Evolutionary conservation across 1,140 invertebrate species (phyloP).

Genomic region (Asobara japonica): DNA sequence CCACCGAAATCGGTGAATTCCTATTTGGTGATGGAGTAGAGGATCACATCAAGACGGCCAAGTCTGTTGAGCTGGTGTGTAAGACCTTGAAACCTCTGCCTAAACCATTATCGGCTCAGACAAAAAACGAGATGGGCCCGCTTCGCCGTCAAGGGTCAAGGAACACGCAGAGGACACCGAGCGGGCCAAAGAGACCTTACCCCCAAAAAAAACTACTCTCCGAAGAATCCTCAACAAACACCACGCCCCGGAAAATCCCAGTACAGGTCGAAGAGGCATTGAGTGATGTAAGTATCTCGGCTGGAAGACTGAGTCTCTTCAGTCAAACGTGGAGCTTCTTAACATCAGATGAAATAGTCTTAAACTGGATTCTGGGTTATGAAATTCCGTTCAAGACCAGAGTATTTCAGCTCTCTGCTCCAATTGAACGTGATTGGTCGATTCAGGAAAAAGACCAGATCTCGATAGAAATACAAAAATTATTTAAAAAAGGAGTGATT

Average conservation of each 20-base stretch:
- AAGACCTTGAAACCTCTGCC: neutral
- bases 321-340: neutral
- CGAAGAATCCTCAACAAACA: too few species aligned
- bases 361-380: constrained; percentile 13
- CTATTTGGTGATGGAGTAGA: neutral
- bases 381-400: neutral
- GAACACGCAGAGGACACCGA: too few species aligned
- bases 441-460: neutral
- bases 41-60: neutral
- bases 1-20: neutral
- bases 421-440: neutral
- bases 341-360: neutral
- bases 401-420: neutral
- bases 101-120: neutral
- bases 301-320: neutral
- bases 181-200: too few species aligned
- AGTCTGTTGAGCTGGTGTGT: neutral
- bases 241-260: too few species aligned
- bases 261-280: too few species aligned
- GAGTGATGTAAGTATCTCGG: neutral
- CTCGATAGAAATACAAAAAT: neutral
- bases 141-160: neutral
- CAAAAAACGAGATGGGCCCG: neutral
- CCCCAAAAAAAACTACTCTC: too few species aligned
- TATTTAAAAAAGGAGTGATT: neutral